Percentiles rank a stretch among this genome's conserved stretches.
Conservation (phyloP, 2,113 vertebrate species). For the Psittacus erithacus region DNA sequence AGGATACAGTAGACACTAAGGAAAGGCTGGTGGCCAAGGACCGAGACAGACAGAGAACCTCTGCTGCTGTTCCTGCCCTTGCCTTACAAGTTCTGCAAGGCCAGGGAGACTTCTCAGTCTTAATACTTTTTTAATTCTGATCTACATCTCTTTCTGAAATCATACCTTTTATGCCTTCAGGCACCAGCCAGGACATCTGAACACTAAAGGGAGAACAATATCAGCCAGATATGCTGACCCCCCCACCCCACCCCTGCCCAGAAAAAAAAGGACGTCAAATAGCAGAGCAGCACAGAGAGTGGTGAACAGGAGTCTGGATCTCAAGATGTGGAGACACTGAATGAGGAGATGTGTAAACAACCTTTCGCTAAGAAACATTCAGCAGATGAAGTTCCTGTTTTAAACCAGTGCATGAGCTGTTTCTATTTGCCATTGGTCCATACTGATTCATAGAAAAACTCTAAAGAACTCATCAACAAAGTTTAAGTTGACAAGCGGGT, state of each 20-base stretch:
- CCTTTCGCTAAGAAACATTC: background rate
- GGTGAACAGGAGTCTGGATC: background rate
- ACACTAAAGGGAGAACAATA: background rate
- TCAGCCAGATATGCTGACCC: background rate
- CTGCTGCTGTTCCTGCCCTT: background rate
- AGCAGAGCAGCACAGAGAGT: background rate
- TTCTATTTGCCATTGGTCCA: background rate
- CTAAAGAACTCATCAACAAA: background rate
- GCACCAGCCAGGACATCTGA: background rate
- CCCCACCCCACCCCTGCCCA: no score
- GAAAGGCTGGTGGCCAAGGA: accelerated
- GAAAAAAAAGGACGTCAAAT: background rate
- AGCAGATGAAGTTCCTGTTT: background rate
- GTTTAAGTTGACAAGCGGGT: background rate
- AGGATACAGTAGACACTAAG: background rate
- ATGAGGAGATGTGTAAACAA: background rate
- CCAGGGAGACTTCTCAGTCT: background rate
- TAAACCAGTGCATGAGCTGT: background rate
- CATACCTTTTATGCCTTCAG: background rate
- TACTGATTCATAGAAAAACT: background rate
- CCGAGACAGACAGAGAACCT: background rate
- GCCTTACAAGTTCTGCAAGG: background rate
- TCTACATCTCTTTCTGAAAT: background rate
- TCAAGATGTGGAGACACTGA: background rate
- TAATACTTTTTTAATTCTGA: background rate